Base-by-base conservation (phyloP, 2,797 vertebrate species). In the Danio kyathit region DNA sequence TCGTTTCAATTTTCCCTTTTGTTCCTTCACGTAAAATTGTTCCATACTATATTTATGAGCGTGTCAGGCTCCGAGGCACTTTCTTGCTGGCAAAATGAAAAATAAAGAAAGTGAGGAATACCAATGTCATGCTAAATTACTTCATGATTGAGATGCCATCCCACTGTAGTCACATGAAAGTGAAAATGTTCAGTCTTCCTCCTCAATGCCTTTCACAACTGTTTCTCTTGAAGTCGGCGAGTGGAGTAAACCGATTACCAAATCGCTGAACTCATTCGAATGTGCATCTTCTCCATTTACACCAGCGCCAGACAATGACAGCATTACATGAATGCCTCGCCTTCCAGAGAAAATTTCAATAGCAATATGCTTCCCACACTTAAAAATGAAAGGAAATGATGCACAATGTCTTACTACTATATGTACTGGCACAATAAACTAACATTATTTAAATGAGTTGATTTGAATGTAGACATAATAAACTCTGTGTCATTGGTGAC, bases 121-220 rank as follows among this genome's bases (percentile, higher is more conserved):
- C 78, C 78, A 80, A 66, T 65, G 78, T 74, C 69, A 74, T 57
- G 78, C 60, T 66, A 63, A 80, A 80, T 73, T 80, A 73, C 51
- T 66, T 79, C 16, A 16, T 72, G 67, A 72, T 63, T 79, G 77
- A 79, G 77, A 63, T 51, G 41, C 60, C 61, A 38, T 57, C 17
- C 48, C 19, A 48, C 51, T 65, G 49, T 65, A 74, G 7, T 56
- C 41, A 65, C 71, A 74, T 74, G 19, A 57, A 80, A 80, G 70
- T 9, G 60, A 73, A 61, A 79, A 70, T 54, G 43, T 48, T 71
- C 48, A 41, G 54, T 79, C 43, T 74, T 61, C 52, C 44, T 57
- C 21, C 14, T 59, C 52, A 59, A 78, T 67, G 41, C 51, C 52
- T 76, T 56, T 4, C 29, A 5, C 41, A 38, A 56, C 51, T 66